Conservation (phyloP, 2,888 invertebrate species). For the Sisyra terminalis region DNA sequence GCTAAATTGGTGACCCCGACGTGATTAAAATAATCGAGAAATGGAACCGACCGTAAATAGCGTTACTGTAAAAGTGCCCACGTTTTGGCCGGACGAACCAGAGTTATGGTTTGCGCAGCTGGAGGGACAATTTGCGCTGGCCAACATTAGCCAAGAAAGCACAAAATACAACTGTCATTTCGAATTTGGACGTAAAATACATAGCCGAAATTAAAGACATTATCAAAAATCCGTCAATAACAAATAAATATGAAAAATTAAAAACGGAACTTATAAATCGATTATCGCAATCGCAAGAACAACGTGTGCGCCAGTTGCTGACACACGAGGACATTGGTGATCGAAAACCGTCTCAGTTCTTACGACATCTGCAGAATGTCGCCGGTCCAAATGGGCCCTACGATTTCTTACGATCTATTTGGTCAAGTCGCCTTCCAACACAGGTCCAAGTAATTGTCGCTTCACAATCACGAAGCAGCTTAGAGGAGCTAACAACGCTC, state of each 20-base stretch:
- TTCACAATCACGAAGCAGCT: background rate
- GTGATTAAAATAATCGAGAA: no score
- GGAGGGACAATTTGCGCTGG: conserved; percentile 9
- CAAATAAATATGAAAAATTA: no score
- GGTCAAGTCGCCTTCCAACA: background rate
- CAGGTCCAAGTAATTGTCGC: background rate
- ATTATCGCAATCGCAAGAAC: background rate
- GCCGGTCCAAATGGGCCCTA: background rate
- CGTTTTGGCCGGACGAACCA: conserved; percentile 6
- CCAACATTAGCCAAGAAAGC: conserved; percentile 6
- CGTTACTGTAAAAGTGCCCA: background rate
- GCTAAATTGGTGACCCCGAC: no score
- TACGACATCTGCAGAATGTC: background rate
- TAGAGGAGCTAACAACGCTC: background rate
- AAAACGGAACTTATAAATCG: background rate
- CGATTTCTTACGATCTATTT: background rate
- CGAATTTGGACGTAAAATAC: conserved; percentile 5
- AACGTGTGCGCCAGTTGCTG: background rate
- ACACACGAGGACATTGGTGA: background rate
- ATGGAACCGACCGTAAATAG: no score
- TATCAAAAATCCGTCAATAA: conserved; percentile 8
- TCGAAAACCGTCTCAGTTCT: background rate
- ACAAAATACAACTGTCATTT: conserved; percentile 9
- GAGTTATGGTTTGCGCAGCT: conserved; percentile 10
- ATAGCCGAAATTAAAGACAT: conserved; percentile 9